Evolutionary conservation across 2,113 vertebrate species (phyloP).

Genomic region (Chionomys nivalis): DNA sequence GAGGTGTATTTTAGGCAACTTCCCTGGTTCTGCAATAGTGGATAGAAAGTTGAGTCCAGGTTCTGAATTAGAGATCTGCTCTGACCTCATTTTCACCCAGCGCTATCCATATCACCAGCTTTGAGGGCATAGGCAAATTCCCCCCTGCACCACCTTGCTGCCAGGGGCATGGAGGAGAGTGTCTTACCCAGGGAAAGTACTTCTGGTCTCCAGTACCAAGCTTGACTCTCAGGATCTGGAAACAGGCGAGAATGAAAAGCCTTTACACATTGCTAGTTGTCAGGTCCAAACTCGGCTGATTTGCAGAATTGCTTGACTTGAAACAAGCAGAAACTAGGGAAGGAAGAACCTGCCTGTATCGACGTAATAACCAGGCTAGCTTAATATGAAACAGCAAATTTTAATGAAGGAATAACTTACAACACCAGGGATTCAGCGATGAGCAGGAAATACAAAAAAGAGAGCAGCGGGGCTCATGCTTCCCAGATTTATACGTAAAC

Average conservation of each 20-base stretch:
- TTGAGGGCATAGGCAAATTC: neutral
- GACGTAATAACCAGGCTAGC: no score
- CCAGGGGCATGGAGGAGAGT: no score
- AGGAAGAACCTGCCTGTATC: neutral
- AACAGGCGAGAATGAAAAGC: neutral
- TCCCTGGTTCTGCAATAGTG: neutral
- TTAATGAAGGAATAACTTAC: no score
- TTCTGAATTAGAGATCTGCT: neutral
- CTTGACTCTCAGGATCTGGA: neutral
- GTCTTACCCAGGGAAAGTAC: neutral
- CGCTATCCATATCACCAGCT: neutral
- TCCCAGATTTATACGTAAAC: no score
- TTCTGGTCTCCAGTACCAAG: neutral
- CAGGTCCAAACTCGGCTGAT: neutral
- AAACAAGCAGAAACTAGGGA: neutral
- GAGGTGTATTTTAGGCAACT: fast-evolving
- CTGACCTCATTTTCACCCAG: neutral
- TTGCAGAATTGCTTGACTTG: neutral
- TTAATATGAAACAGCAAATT: no score
- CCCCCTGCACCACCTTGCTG: neutral
- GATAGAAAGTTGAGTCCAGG: neutral
- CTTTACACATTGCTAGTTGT: neutral
- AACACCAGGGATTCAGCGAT: no score
- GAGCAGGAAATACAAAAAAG: no score
- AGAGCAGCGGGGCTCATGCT: no score